Evolutionary conservation across 2,113 vertebrate species (phyloP).

Genomic region (Seriola quinqueradiata): DNA sequence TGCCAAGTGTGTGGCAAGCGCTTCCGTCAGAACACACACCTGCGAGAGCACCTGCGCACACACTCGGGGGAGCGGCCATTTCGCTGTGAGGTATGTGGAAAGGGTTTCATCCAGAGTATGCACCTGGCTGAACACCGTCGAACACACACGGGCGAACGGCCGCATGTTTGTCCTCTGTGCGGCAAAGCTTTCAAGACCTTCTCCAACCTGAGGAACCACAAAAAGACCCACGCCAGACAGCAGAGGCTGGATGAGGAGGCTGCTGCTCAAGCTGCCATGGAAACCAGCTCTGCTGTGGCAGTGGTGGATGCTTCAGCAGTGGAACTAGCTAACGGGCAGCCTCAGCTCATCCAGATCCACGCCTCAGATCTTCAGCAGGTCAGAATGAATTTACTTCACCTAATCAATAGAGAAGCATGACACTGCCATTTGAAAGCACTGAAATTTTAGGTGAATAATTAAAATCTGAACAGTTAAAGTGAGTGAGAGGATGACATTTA

Average conservation of each 20-base stretch:
- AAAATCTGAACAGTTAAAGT: background rate
- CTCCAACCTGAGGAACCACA: conserved; percentile 92
- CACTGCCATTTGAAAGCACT: background rate
- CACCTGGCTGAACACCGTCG: conserved; percentile 90
- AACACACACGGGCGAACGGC: conserved; percentile 90
- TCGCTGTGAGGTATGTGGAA: conserved; percentile 88
- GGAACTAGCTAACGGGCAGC: conserved; percentile 72
- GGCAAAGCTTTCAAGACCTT: conserved; percentile 92
- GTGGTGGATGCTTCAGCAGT: conserved; percentile 68
- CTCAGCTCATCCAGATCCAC: conserved; percentile 85
- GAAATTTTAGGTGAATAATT: background rate
- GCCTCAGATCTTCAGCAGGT: conserved; percentile 82
- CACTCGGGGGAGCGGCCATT: conserved; percentile 91
- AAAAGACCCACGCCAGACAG: conserved; percentile 87
- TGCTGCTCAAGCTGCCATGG: conserved; percentile 54
- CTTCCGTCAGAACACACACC: conserved; percentile 92
- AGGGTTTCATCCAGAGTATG: conserved; percentile 93
- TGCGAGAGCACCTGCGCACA: conserved; percentile 92
- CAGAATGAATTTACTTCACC: background rate
- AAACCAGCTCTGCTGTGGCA: conserved; percentile 54
- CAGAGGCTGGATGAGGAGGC: conserved; percentile 71
- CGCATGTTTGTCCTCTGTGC: conserved; percentile 87
- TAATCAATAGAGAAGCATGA: background rate
- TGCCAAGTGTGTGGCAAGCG: conserved; percentile 90
- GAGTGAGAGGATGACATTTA: background rate